Percentiles rank a stretch among this genome's conserved stretches.
These are phyloP conservation scores for Dynastes grantii DNA, from an alignment of 2,888 invertebrate species.

Conservation along the genomic window DNA sequence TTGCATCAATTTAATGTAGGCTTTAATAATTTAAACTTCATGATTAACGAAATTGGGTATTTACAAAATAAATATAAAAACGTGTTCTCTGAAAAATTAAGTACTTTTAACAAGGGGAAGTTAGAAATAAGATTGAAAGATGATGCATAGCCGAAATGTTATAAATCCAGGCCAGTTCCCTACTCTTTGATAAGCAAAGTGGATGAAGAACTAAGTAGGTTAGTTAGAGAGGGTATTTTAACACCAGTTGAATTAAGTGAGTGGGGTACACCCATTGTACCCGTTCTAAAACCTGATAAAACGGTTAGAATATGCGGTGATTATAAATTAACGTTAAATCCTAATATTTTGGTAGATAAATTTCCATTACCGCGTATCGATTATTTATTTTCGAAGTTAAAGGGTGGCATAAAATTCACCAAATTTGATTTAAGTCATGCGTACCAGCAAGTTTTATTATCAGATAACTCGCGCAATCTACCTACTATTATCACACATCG, in stretches of 20 bases:
- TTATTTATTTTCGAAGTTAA: conserved; percentile 1
- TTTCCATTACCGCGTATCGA: conserved; percentile 1
- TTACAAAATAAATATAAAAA: no score
- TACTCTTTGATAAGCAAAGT: not conserved
- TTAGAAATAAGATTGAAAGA: no score
- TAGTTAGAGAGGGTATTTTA: not conserved
- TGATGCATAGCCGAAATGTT: no score
- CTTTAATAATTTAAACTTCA: no score
- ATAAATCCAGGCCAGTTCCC: no score
- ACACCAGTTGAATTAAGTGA: conserved; percentile 15
- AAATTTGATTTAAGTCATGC: conserved; percentile 14
- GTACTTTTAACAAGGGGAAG: no score
- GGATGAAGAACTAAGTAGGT: not conserved
- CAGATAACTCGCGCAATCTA: no score
- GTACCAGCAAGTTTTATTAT: conserved; percentile 22
- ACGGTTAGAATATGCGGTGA: conserved; percentile 19
- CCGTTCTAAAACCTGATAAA: conserved; percentile 13
- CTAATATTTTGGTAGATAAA: conserved; percentile 1
- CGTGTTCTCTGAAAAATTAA: no score
- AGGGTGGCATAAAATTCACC: conserved; percentile 12
- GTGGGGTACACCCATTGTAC: not conserved
- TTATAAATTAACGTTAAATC: conserved; percentile 29
- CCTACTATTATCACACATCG: no score
- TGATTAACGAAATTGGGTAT: no score
- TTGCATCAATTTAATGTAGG: no score